Conservation (phyloP, 2,888 invertebrate genomes). For the Melanotus villosus region DNA sequence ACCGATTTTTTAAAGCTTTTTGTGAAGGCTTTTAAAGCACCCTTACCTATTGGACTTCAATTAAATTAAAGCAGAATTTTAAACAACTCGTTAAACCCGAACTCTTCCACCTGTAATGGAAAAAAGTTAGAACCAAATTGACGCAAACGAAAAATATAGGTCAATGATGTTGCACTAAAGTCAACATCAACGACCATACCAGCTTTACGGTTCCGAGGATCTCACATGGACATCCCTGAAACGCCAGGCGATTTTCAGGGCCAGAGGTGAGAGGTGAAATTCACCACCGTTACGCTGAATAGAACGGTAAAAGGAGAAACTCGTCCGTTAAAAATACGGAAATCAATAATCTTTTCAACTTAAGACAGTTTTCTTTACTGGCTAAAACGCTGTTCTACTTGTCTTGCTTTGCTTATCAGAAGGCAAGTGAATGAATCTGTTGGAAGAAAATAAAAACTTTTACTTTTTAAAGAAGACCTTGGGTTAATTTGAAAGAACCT, state of each 20-base stretch:
- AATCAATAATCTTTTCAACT: not conserved
- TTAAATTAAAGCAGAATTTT: not conserved
- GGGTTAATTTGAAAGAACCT: too few relatives aligned
- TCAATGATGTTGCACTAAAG: conserved; percentile 35
- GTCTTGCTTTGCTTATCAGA: too few relatives aligned
- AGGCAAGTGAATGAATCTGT: too few relatives aligned
- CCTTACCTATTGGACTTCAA: not conserved
- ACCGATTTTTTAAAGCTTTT: too few relatives aligned
- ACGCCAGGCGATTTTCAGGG: conserved; percentile 40
- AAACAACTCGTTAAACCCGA: not conserved
- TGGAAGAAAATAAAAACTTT: too few relatives aligned
- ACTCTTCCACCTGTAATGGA: conserved; percentile 2
- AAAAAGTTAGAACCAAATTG: conserved; percentile 10
- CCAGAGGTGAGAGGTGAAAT: conserved; percentile 64
- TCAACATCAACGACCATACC: conserved; percentile 57
- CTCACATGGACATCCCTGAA: conserved; percentile 61
- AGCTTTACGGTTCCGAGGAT: conserved; percentile 64
- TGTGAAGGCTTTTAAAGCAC: too few relatives aligned
- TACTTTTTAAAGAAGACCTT: too few relatives aligned
- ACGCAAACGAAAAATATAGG: conserved; percentile 35
- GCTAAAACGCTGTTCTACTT: not conserved
- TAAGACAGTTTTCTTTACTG: not conserved
- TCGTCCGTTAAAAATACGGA: not conserved
- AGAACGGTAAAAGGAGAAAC: conserved; percentile 9
- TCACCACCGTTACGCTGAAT: conserved; percentile 64